A percentile compares a stretch with the other conserved stretches of the same genome.
Evolutionary conservation across 2,797 vertebrate genomes (phyloP).

Genomic region (Bufotes viridis): DNA sequence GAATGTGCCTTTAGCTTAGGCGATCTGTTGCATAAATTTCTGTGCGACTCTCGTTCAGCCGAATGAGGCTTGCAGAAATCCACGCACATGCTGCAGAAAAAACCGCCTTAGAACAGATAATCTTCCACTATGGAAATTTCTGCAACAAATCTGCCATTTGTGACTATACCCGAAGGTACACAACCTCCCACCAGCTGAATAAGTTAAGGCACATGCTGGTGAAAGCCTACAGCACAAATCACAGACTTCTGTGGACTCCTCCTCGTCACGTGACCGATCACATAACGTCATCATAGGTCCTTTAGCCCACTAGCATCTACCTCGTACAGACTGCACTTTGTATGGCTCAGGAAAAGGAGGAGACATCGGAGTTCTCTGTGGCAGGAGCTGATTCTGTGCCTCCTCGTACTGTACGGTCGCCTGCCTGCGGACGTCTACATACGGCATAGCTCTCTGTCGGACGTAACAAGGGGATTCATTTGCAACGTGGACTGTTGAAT

Average conservation of each 20-base stretch:
- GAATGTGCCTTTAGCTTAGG: not conserved
- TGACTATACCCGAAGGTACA: not conserved
- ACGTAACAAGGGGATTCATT: not conserved
- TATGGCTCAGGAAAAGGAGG: constrained; percentile 60
- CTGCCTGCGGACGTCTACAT: not conserved
- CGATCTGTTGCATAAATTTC: not conserved
- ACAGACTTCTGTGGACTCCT: not conserved
- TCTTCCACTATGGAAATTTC: no score
- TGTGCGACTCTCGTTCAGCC: not conserved
- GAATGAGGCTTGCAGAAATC: not conserved
- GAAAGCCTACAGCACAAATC: not conserved
- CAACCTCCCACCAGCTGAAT: not conserved
- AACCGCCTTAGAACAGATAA: no score
- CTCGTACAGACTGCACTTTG: constrained; percentile 25
- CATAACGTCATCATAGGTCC: constrained; percentile 6
- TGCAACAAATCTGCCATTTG: not conserved
- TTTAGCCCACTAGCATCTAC: constrained; percentile 21
- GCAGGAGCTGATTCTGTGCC: not conserved
- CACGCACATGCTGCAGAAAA: not conserved
- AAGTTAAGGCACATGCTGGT: not conserved
- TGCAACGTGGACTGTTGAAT: not conserved
- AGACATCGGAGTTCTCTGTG: constrained; percentile 19
- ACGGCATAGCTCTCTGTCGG: not conserved
- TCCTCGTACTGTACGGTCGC: not conserved
- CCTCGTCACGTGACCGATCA: not conserved